Conservation (phyloP, 2,888 invertebrate genomes). For the Tryphoninae sp. region DNA sequence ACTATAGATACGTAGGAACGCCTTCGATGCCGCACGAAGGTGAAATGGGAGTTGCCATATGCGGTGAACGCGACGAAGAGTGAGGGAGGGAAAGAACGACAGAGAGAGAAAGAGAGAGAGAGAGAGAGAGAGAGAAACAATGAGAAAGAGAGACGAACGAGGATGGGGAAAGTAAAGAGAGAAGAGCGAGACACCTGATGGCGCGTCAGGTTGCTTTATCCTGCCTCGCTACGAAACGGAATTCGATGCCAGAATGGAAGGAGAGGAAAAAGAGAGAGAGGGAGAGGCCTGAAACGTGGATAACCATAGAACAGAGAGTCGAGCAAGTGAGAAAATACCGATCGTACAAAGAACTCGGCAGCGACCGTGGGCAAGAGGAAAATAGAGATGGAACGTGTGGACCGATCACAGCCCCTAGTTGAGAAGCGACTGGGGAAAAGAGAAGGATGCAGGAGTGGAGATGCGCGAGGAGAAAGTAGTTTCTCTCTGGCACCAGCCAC, state of each 20-base stretch:
- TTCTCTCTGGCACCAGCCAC: conserved; percentile 7
- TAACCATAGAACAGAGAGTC: neutral
- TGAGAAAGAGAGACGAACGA: conserved; percentile 30
- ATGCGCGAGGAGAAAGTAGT: conserved; percentile 32
- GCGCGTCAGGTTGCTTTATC: conserved; percentile 23
- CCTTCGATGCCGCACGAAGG: neutral
- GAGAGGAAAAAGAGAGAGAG: neutral
- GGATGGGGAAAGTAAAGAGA: conserved; percentile 17
- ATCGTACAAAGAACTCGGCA: conserved; percentile 5
- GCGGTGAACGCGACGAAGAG: conserved; percentile 20
- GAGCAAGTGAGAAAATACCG: conserved; percentile 14
- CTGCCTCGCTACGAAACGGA: conserved; percentile 31
- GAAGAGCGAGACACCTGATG: conserved; percentile 16
- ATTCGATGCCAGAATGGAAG: conserved; percentile 21
- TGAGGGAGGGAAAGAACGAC: neutral
- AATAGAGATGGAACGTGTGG: conserved; percentile 25
- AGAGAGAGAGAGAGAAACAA: conserved; percentile 24
- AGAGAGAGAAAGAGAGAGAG: neutral
- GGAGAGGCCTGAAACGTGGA: neutral
- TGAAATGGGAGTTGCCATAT: conserved; percentile 2
- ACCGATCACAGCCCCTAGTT: neutral
- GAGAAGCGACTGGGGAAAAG: conserved; percentile 16
- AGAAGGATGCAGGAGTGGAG: conserved; percentile 6
- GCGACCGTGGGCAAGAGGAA: neutral
- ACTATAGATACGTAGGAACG: conserved; percentile 10